Conservation (phyloP, 2,888 invertebrate species). For the Aspidiotus rigidus region DNA sequence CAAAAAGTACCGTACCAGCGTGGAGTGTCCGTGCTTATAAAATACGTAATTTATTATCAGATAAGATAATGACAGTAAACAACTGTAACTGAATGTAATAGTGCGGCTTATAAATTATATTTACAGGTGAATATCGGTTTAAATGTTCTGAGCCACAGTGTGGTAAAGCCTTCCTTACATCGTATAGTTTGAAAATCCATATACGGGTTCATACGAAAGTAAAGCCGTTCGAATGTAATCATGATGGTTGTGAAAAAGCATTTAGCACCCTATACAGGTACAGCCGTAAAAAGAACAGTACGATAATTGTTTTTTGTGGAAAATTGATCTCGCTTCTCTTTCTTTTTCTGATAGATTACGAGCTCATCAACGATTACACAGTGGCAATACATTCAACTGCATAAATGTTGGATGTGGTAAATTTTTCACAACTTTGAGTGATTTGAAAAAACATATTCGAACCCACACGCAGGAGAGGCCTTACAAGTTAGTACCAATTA, state of each 20-base stretch:
- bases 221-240: constrained; percentile 81
- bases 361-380: constrained; percentile 86
- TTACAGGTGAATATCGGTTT: constrained; percentile 83
- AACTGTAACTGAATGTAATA: background rate
- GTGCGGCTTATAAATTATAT: background rate
- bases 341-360: constrained; percentile 51
- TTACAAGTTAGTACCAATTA: constrained; percentile 57
- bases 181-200: constrained; percentile 90
- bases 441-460: constrained; percentile 85
- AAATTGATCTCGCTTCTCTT: background rate
- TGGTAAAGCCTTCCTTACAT: constrained; percentile 87
- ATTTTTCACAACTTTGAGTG: constrained; percentile 87
- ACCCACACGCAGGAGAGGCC: constrained; percentile 87
- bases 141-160: constrained; percentile 79
- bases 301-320: background rate
- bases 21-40: no score
- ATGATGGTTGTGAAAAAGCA: constrained; percentile 76
- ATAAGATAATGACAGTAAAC: no score
- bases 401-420: constrained; percentile 71
- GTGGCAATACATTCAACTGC: constrained; percentile 90
- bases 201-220: constrained; percentile 84
- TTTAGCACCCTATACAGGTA: constrained; percentile 89
- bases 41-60: no score
- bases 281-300: constrained; percentile 25
- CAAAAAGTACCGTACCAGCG: no score